A percentile compares a stretch with the other conserved stretches of the same genome.
Conservation (phyloP, 2,797 vertebrate genomes). For the Yasuhikotakia modesta region DNA sequence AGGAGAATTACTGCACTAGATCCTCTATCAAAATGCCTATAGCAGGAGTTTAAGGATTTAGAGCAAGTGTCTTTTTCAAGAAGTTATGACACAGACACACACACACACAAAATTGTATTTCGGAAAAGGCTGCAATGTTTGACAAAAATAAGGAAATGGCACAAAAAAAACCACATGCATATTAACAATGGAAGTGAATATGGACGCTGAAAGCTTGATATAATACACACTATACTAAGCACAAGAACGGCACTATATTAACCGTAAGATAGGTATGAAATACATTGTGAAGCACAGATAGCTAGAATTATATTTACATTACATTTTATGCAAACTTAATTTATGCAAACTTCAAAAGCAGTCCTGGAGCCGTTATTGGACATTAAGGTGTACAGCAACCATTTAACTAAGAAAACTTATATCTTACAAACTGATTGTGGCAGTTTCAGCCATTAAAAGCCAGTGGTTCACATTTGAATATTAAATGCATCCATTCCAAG, state of each 20-base stretch:
- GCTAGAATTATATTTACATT: not conserved
- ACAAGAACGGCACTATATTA: not conserved
- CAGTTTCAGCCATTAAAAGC: conserved; percentile 3
- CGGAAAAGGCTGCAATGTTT: not conserved
- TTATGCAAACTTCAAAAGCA: conserved; percentile 13
- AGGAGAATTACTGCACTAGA: conserved; percentile 1
- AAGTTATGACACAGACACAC: not conserved
- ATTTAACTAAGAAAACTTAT: not conserved
- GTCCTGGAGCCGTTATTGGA: not conserved
- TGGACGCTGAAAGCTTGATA: conserved; percentile 16
- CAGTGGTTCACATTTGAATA: conserved; percentile 33
- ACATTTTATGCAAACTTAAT: not conserved
- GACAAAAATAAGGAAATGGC: conserved; percentile 24
- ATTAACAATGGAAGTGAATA: conserved; percentile 28
- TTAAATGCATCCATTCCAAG: conserved; percentile 38
- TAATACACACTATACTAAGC: not conserved
- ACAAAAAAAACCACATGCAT: conserved; percentile 8
- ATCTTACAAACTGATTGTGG: not conserved
- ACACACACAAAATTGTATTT: not conserved
- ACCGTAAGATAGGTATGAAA: not conserved
- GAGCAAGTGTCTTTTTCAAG: not conserved
- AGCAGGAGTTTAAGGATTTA: not conserved
- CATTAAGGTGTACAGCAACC: not conserved
- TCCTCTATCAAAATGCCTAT: not conserved
- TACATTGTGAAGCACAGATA: not conserved